Evolutionary conservation across 2,797 vertebrate genomes (phyloP), one percentile per base, ranked within the genome.

Genomic region (Coranthus polyacanthus): DNA sequence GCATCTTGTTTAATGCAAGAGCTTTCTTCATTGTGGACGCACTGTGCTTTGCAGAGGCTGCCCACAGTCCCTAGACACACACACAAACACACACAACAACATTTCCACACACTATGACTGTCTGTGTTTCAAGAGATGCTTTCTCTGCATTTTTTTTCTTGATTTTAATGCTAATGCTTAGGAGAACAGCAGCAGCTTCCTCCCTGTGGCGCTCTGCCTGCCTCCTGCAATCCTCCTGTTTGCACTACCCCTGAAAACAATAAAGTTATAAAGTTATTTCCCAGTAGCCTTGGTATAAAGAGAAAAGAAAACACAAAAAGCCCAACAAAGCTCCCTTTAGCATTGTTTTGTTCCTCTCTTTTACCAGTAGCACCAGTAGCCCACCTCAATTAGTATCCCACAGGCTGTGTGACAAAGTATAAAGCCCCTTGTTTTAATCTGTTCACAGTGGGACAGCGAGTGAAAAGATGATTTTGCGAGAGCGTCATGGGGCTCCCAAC

Each of bases 341-440:
- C 16, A 24, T 15, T 44, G 72, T 78, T 84, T 70, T 64, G 45
- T 68, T 80, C 62, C 22, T 51, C 77, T 54, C 26, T 68, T 68
- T 75, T 57, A 22, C 51, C 63, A 58, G 77, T 54, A 75, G 70
- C 67, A 83, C 77, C 67, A 62, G 68, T 68, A 63, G 61, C 63
- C 68, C 62, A 63, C 82, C 80, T 88, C 87, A 85, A 86, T 91
- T 89, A 90, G 81, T 63, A 67, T 89, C 88, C 85, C 79, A 78
- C 88, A 81, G 85, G 74, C 78, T 76, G 58, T 45, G 66, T 85
- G 78, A 72, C 78, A 78, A 79, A 73, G 75, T 68, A 84, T 46
- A 73, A 86, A 83, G 73, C 65, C 47, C 62, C 72, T 67, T 83
- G 65, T 85, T 90, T 89, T 89, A 83, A 85, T 89, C 72, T 82